Conservation (phyloP, 2,113 vertebrate species). For the Ia io region DNA sequence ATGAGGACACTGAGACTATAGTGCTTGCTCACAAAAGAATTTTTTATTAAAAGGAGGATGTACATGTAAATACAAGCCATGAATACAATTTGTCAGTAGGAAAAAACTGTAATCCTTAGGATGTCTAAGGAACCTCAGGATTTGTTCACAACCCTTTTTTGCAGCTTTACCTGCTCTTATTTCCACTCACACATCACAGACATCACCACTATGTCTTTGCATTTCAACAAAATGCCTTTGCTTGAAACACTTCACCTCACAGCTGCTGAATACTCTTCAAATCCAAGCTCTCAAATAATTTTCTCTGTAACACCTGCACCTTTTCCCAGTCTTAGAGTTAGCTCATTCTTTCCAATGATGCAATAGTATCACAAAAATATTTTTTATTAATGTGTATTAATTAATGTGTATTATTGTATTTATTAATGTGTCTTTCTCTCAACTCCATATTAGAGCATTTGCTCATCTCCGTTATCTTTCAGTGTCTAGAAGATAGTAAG, state of each 20-base stretch:
- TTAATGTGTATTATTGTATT: not conserved
- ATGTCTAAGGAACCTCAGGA: not conserved
- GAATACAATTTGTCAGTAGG: not conserved
- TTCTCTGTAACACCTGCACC: not conserved
- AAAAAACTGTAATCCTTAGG: not conserved
- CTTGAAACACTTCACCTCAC: not conserved
- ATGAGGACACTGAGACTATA: not conserved
- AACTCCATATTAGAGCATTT: not conserved
- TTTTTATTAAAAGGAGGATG: not conserved
- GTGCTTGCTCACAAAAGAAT: not conserved
- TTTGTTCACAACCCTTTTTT: not conserved
- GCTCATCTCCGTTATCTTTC: not conserved
- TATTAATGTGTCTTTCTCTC: not conserved
- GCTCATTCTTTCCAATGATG: not conserved
- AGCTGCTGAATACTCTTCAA: not conserved
- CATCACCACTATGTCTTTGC: not conserved
- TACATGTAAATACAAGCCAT: not conserved
- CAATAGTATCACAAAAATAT: not conserved
- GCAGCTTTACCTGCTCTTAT: not conserved
- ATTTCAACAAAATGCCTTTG: not conserved
- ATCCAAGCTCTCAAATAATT: not conserved
- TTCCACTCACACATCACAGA: not conserved
- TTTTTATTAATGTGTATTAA: not conserved
- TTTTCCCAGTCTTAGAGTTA: not conserved
- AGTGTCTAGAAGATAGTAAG: not conserved